Evolutionary conservation across 1,140 invertebrate genomes (phyloP).

Genomic region (Monochamus saltuarius): DNA sequence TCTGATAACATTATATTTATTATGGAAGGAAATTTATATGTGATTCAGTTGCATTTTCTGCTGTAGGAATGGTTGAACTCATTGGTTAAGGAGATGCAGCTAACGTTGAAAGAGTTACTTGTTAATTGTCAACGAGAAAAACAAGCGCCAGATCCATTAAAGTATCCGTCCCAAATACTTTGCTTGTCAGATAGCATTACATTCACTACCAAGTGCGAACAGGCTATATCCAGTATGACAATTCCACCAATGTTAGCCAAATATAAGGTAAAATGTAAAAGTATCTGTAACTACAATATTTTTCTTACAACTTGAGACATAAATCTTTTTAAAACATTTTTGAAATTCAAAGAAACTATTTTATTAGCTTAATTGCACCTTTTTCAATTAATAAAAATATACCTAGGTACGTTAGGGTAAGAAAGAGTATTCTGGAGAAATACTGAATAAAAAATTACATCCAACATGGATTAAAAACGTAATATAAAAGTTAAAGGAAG

Average conservation of each 20-base stretch:
- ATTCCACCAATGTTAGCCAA: conserved; percentile 56
- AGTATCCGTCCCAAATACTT: conserved; percentile 86
- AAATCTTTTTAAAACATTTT: neutral
- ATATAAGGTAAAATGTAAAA: conserved; percentile 40
- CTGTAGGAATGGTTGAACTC: conserved; percentile 77
- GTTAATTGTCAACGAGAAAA: conserved; percentile 68
- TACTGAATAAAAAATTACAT: too few species aligned
- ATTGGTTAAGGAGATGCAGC: conserved; percentile 79
- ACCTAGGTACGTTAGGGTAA: too few species aligned
- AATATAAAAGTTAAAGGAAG: too few species aligned
- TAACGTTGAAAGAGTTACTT: conserved; percentile 69
- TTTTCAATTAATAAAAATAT: too few species aligned
- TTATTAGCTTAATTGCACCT: too few species aligned
- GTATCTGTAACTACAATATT: neutral
- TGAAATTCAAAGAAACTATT: too few species aligned
- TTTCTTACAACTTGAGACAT: too few species aligned
- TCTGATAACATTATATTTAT: neutral
- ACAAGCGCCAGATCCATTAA: conserved; percentile 68
- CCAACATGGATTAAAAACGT: too few species aligned
- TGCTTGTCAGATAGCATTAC: conserved; percentile 68
- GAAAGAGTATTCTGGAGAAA: too few species aligned
- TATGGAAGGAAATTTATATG: conserved; percentile 1
- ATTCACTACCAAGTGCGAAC: conserved; percentile 83
- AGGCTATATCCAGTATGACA: conserved; percentile 68
- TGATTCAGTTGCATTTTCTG: conserved; percentile 10